Evolutionary conservation across 2,113 vertebrate species (phyloP), one percentile per base, ranked within the genome.

Genomic region (Spilogale gracilis): DNA sequence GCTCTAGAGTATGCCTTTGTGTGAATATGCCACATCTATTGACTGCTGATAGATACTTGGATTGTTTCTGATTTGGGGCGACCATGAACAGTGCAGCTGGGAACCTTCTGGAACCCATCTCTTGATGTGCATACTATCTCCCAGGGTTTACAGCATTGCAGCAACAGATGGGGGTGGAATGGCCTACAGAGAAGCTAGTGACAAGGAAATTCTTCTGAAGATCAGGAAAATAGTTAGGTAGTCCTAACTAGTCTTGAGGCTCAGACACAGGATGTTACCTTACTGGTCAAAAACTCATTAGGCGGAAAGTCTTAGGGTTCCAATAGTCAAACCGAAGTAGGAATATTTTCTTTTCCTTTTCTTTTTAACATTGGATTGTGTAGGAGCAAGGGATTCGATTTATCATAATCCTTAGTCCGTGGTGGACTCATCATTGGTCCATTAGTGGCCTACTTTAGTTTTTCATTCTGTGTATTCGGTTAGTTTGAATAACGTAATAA

Each of bases 401-500:
- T 89, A 84, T 79, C 78, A 78, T 79, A 89, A 89, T 63, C 45
- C 45, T 95, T 86, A 74, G 74, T 73, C 32, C 25, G 56, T 56
- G 48, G 80, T 9, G 0, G 14, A 83, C n/a, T 79, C 48, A 48
- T 78, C 78, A 79, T 23, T 67, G 48, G 23, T 48, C 1, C 21
- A 60, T 78, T 74, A 45, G 7, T 71, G 50, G 18, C 30, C 32
- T 89, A 85, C 48, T 96, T 96, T 63, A 73, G 86, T 60, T 83
- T 65, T 93, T 86, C 74, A 38, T 78, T 95, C 7, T 95, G 50
- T 73, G 95, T 90, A 83, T 76, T 96, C 94, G 71, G 4, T 85
- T 92, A 94, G 7, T 81, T 96, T 89, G 80, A 96, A 83, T 67
- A 84, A 74, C 30, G 18, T 78, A 65, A 86, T 84, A 60, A 96